Conservation (phyloP, 2,888 invertebrate genomes). For the Drosophila stalkeri region DNA sequence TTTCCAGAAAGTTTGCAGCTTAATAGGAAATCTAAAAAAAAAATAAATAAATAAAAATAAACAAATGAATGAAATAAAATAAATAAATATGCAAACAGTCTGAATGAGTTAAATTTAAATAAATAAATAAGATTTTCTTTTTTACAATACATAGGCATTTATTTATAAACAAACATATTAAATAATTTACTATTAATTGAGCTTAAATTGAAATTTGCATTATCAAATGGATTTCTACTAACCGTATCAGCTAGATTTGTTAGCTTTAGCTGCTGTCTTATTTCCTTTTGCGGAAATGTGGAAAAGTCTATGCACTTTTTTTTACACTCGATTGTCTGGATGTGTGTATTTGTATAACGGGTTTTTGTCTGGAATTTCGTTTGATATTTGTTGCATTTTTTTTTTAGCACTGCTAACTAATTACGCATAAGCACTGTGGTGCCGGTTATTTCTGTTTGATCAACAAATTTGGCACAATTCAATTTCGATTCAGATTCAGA, state of each 20-base stretch:
- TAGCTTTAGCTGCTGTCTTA: conserved; percentile 14
- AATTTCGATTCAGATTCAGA: conserved; percentile 2
- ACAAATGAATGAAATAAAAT: background rate
- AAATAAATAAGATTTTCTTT: no score
- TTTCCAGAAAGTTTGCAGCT: background rate
- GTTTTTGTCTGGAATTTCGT: conserved; percentile 17
- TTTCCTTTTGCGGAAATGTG: conserved; percentile 31
- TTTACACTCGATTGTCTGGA: conserved; percentile 44
- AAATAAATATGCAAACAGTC: background rate
- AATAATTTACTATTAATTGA: background rate
- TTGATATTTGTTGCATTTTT: conserved; percentile 34
- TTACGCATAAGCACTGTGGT: conserved; percentile 48
- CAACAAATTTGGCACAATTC: conserved; percentile 24
- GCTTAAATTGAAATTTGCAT: background rate
- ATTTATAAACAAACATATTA: background rate
- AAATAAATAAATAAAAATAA: background rate
- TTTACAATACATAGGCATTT: no score
- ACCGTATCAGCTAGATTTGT: conserved; percentile 26
- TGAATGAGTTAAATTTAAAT: background rate
- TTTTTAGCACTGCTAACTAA: conserved; percentile 14
- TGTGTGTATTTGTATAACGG: conserved; percentile 13
- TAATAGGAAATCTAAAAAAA: background rate
- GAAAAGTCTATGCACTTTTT: conserved; percentile 37
- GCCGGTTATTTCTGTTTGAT: conserved; percentile 34
- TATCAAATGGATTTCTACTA: conserved; percentile 15